These are phyloP conservation scores for Microchrysa polita DNA, from an alignment of 2,888 invertebrate species.

Conservation along the genomic window DNA sequence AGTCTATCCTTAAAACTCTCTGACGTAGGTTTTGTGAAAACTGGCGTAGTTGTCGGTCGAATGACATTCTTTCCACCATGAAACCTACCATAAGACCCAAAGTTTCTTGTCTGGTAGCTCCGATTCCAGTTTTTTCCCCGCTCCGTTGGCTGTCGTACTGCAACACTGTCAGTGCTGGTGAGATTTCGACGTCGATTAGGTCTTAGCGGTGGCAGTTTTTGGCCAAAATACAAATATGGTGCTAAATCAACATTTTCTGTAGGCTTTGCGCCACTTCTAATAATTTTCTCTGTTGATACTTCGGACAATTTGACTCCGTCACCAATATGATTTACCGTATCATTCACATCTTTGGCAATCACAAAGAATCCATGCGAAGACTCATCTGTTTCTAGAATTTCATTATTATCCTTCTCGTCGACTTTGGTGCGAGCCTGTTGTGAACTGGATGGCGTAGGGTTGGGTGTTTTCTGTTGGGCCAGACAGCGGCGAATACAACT, in stretches of 20 bases:
- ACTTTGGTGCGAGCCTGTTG: slow-evolving; percentile 52
- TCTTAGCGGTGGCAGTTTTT: slow-evolving; percentile 68
- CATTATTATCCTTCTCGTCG: slow-evolving; percentile 61
- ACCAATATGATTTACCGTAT: slow-evolving; percentile 60
- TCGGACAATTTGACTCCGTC: slow-evolving; percentile 54
- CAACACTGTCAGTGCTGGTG: slow-evolving; percentile 66
- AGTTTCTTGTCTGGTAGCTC: slow-evolving; percentile 51
- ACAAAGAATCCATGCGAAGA: slow-evolving; percentile 63
- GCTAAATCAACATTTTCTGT: slow-evolving; percentile 68
- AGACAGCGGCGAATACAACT: slow-evolving; percentile 63
- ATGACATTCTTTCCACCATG: slow-evolving; percentile 57
- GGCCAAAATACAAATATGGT: slow-evolving; percentile 77
- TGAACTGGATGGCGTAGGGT: slow-evolving; percentile 51
- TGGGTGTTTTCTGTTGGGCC: slow-evolving; percentile 56
- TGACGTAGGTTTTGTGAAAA: slow-evolving; percentile 28
- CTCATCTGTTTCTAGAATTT: slow-evolving; percentile 64
- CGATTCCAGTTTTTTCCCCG: slow-evolving; percentile 51
- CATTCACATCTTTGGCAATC: slow-evolving; percentile 62
- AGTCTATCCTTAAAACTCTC: slow-evolving; percentile 42
- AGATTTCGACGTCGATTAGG: slow-evolving; percentile 67
- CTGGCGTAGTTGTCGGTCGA: slow-evolving; percentile 54
- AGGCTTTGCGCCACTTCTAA: slow-evolving; percentile 53
- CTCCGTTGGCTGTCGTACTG: slow-evolving; percentile 63
- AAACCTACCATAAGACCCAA: slow-evolving; percentile 53
- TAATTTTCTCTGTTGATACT: slow-evolving; percentile 48